Evolutionary conservation across 2,888 invertebrate genomes (phyloP).

Genomic region (Melinaea marsaeus): DNA sequence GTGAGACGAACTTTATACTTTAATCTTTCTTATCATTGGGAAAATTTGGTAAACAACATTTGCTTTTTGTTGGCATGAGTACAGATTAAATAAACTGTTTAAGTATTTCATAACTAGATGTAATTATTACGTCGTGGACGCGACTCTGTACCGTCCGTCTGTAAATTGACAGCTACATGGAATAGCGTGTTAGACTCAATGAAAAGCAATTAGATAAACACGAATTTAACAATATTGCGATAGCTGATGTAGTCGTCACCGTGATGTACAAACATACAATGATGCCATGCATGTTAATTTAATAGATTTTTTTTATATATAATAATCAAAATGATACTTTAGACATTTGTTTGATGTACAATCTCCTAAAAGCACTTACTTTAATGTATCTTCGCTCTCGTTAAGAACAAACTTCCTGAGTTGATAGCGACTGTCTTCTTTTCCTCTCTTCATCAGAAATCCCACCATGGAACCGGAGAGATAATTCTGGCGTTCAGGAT

Average conservation of each 20-base stretch:
- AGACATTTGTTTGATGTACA: not conserved
- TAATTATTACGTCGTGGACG: slow-evolving; percentile 15
- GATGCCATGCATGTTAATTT: slow-evolving; percentile 25
- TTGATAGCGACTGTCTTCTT: slow-evolving; percentile 90
- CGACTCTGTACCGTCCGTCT: slow-evolving; percentile 9
- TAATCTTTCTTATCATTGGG: slow-evolving; percentile 39
- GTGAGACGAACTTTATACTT: slow-evolving; percentile 36
- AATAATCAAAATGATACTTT: too few species aligned
- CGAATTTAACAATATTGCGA: slow-evolving; percentile 20
- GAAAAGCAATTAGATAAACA: slow-evolving; percentile 26
- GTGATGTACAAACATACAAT: slow-evolving; percentile 18
- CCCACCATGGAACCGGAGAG: slow-evolving; percentile 90
- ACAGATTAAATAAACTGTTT: slow-evolving; percentile 28
- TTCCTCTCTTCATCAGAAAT: slow-evolving; percentile 91
- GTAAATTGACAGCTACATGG: slow-evolving; percentile 12
- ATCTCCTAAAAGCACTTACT: slow-evolving; percentile 58
- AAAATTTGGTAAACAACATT: slow-evolving; percentile 34
- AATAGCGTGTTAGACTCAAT: slow-evolving; percentile 23
- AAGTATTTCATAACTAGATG: slow-evolving; percentile 28
- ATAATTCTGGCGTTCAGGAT: slow-evolving; percentile 87
- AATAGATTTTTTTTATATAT: too few species aligned
- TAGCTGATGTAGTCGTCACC: slow-evolving; percentile 16
- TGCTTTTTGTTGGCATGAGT: slow-evolving; percentile 29
- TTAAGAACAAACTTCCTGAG: slow-evolving; percentile 89
- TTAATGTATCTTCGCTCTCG: slow-evolving; percentile 88